phyloP scores from a whole-genome alignment of 2,113 vertebrate genomes.

The Rattus norvegicus region DNA sequence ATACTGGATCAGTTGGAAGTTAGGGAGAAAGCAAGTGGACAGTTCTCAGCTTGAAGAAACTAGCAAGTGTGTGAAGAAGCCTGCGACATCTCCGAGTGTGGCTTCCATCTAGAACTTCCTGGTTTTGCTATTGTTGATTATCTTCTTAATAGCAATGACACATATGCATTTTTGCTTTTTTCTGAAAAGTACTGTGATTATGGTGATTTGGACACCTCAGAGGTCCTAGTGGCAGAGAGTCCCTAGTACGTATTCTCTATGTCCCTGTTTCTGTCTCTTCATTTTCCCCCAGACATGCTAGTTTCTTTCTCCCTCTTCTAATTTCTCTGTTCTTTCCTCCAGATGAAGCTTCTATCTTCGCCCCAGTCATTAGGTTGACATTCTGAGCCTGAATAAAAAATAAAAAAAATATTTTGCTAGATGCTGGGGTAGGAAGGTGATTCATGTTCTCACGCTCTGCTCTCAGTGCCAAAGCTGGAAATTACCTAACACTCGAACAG shows the following conservation, averaged over 20 bases:
- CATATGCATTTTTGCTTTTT: neutral
- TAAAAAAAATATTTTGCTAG: neutral
- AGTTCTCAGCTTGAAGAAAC: neutral
- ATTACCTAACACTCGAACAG: neutral
- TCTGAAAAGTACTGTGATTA: neutral
- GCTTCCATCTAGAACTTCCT: neutral
- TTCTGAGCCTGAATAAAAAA: neutral
- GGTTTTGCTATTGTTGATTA: slow-evolving; percentile 8
- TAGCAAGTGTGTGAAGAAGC: neutral
- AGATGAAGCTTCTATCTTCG: neutral
- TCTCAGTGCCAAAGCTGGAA: slow-evolving; percentile 17
- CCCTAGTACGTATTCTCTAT: neutral
- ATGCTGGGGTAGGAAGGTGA: neutral
- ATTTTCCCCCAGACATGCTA: neutral
- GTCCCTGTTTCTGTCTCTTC: neutral
- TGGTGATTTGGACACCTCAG: neutral
- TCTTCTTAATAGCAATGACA: neutral
- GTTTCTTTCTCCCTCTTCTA: neutral
- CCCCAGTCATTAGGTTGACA: neutral
- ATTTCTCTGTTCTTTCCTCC: neutral
- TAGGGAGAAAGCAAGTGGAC: neutral
- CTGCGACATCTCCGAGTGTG: neutral
- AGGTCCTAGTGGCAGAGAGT: neutral
- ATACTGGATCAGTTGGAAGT: neutral
- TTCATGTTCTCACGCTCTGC: neutral